Conservation (phyloP, 1,140 invertebrate genomes). For the Temnothorax curvispinosus region DNA sequence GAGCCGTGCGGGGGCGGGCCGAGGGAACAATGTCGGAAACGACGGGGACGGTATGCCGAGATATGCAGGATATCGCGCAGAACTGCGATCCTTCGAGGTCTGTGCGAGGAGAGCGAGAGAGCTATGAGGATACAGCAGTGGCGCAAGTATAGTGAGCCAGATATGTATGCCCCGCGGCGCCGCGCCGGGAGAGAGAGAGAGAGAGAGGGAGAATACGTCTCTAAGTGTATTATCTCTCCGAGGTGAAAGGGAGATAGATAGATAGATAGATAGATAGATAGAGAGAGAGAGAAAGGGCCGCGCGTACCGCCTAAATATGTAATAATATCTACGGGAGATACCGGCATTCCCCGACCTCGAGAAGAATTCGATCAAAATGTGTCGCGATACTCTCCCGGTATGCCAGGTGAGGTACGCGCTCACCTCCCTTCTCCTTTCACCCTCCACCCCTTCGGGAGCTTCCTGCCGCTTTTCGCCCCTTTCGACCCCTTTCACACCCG, state of each 20-base stretch:
- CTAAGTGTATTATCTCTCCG: constrained; percentile 79
- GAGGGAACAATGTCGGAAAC: constrained; percentile 76
- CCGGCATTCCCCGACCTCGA: constrained; percentile 72
- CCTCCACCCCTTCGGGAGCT: constrained; percentile 61
- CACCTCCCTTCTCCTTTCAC: constrained; percentile 67
- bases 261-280: not conserved
- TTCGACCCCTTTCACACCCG: constrained; percentile 46
- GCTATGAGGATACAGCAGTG: constrained; percentile 58
- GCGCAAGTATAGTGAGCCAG: constrained; percentile 71
- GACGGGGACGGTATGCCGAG: constrained; percentile 79
- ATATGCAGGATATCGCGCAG: constrained; percentile 81
- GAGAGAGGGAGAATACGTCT: constrained; percentile 60
- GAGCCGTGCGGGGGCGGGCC: constrained; percentile 61
- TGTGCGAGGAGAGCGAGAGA: constrained; percentile 62
- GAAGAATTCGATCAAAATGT: constrained; percentile 83
- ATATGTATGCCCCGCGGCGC: constrained; percentile 77
- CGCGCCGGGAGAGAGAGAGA: constrained; percentile 43
- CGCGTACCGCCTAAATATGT: constrained; percentile 82
- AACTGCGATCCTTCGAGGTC: constrained; percentile 77
- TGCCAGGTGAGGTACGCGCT: constrained; percentile 78
- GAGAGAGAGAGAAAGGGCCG: constrained; percentile 55
- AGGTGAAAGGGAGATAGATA: constrained; percentile 10
- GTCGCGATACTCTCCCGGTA: constrained; percentile 78
- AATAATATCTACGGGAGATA: constrained; percentile 82
- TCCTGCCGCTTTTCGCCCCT: constrained; percentile 60